These are phyloP conservation scores for Atta colombica DNA, from an alignment of 1,140 invertebrate species.

Conservation along the genomic window DNA sequence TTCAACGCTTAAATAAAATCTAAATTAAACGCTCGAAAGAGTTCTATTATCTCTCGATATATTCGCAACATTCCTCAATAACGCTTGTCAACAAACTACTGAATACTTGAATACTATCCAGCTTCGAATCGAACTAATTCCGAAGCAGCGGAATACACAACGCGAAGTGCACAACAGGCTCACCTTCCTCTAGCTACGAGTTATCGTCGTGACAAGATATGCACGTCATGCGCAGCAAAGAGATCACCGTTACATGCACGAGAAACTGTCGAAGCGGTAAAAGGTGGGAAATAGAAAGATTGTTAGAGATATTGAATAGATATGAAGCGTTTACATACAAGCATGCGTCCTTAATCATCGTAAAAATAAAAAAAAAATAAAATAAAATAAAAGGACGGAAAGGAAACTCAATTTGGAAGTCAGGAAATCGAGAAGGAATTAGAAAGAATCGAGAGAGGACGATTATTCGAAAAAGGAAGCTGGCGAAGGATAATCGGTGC, in stretches of 20 bases:
- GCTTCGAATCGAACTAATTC: constrained; percentile 54
- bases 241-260: constrained; percentile 55
- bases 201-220: constrained; percentile 58
- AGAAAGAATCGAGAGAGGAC: constrained; percentile 9
- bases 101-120: constrained; percentile 54
- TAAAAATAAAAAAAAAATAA: not conserved
- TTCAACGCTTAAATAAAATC: constrained; percentile 36
- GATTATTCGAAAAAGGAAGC: not conserved
- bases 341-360: constrained; percentile 30
- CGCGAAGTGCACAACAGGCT: constrained; percentile 58
- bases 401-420: not conserved
- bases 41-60: constrained; percentile 44
- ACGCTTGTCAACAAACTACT: constrained; percentile 52
- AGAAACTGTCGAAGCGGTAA: constrained; percentile 42
- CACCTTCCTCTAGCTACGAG: constrained; percentile 62
- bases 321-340: constrained; percentile 35
- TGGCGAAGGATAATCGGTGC: constrained; percentile 66
- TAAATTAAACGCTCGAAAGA: constrained; percentile 31
- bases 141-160: constrained; percentile 36
- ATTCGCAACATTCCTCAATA: constrained; percentile 41
- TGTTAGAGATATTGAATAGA: constrained; percentile 6
- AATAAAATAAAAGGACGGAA: not conserved
- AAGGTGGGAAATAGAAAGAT: constrained; percentile 17
- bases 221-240: constrained; percentile 57
- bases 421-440: constrained; percentile 9